phyloP scores from a whole-genome alignment of 2,113 vertebrate species.

The Tyrannus savana region DNA sequence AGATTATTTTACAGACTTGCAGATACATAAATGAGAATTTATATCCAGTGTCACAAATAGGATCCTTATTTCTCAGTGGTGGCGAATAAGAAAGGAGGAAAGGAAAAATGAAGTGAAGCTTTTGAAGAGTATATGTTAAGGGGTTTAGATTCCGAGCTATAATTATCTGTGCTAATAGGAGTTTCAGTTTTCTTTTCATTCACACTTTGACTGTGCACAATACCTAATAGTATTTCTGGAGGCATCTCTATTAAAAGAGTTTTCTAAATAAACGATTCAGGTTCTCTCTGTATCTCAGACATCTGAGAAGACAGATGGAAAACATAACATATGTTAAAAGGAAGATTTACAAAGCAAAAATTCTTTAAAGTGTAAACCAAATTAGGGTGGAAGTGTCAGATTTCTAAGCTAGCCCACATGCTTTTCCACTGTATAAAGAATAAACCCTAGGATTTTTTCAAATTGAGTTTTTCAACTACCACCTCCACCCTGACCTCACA shows the following conservation, averaged over 20 bases:
- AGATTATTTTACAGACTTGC: neutral
- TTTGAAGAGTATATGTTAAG: neutral
- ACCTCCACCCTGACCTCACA: neutral
- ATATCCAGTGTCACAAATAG: neutral
- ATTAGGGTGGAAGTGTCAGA: constrained; percentile 27
- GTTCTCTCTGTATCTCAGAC: neutral
- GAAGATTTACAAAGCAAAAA: constrained; percentile 62
- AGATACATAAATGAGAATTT: neutral
- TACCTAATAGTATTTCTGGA: neutral
- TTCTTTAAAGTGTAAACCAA: constrained; percentile 56
- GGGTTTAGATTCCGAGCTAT: neutral
- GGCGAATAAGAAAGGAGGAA: neutral
- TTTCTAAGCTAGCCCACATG: constrained; percentile 51
- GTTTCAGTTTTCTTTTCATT: neutral
- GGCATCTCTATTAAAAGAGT: neutral
- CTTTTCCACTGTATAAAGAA: neutral
- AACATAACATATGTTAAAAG: constrained; percentile 56
- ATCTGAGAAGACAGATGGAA: constrained; percentile 67
- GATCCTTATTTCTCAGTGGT: neutral
- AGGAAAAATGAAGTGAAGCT: neutral
- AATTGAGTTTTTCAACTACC: neutral
- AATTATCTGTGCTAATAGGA: neutral
- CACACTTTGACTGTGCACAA: neutral
- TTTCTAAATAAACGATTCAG: constrained; percentile 16
- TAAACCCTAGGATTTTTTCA: neutral